Evolutionary conservation across 2,888 invertebrate genomes (phyloP), one percentile per base, ranked within the genome.

Genomic region (Synergus gifuensis): DNA sequence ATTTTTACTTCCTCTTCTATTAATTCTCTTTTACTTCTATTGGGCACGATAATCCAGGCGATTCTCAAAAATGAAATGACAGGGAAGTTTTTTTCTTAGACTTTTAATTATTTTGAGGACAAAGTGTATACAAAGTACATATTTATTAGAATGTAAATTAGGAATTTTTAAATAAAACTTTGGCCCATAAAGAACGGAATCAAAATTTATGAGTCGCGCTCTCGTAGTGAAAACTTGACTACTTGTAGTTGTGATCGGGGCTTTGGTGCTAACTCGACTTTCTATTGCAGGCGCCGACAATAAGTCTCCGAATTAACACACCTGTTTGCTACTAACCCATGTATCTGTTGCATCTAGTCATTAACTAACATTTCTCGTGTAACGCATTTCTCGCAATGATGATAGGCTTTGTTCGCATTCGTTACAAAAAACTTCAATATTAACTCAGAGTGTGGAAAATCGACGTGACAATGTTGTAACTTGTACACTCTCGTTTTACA

Each of bases 211-310:
- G 4, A 67, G 66, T 67, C 11, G 44, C 11, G 14, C 7, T 67
- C 44, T 46, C 5, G 22, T 73, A 73, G n/a, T 73, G 16, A 73
- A 62, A 36, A 28, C 8, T 36, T 18, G n/a, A n/a, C 28, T 49
- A 49, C 9, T 16, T 40, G 8, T 28, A n/a, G 18, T 54, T 73
- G 49, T 73, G 49, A 73, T 58, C n/a, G 54, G 73, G 73, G 73
- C 84, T 85, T 86, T 87, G 88, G 88, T 90, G 89, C 90, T 92
- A 92, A 91, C 90, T 86, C 88, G 87, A 90, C 89, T 92, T 92
- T 92, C 88, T 91, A 91, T 92, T 92, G 91, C 92, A 92, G 92
- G 92, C 92, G 92, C 92, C 92, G 92, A 92, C 92, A 92, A 92
- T 92, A 92, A 92, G 91, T 91, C 91, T 91, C 88, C 92, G 90